Evolutionary conservation across 2,113 vertebrate species (phyloP).

Genomic region (Procapra przewalskii): DNA sequence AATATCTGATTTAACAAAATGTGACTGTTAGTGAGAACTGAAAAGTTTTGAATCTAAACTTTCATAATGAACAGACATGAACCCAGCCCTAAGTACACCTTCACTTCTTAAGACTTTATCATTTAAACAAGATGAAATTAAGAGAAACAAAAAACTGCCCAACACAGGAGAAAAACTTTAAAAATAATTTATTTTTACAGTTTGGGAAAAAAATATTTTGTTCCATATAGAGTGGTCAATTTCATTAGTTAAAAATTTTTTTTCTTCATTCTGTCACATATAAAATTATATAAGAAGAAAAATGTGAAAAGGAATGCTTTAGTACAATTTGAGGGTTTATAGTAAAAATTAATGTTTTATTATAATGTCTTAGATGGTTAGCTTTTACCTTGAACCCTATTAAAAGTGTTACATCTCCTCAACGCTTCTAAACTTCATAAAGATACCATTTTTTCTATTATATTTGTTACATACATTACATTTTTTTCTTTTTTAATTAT

Average conservation of each 20-base stretch:
- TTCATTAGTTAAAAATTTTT: not conserved
- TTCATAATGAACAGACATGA: not conserved
- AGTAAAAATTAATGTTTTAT: not conserved
- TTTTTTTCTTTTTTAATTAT: not conserved
- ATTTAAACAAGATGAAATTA: not conserved
- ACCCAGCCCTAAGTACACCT: not conserved
- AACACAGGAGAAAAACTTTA: not conserved
- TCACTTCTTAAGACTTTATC: not conserved
- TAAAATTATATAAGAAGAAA: conserved; percentile 16
- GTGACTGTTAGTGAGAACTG: not conserved
- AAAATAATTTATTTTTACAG: not conserved
- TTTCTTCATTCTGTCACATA: conserved; percentile 23
- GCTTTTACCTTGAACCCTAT: not conserved
- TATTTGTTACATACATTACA: not conserved
- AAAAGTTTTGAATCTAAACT: not conserved
- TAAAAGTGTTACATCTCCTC: not conserved
- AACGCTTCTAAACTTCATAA: not conserved
- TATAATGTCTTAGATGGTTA: not conserved
- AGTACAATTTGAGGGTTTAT: not conserved
- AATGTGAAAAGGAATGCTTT: not conserved
- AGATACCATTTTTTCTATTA: not conserved
- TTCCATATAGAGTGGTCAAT: not conserved
- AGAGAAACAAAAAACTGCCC: not conserved
- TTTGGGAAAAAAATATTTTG: not conserved
- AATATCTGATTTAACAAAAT: not conserved